phyloP scores from a whole-genome alignment of 1,140 invertebrate genomes.

The Panulirus ornatus region DNA sequence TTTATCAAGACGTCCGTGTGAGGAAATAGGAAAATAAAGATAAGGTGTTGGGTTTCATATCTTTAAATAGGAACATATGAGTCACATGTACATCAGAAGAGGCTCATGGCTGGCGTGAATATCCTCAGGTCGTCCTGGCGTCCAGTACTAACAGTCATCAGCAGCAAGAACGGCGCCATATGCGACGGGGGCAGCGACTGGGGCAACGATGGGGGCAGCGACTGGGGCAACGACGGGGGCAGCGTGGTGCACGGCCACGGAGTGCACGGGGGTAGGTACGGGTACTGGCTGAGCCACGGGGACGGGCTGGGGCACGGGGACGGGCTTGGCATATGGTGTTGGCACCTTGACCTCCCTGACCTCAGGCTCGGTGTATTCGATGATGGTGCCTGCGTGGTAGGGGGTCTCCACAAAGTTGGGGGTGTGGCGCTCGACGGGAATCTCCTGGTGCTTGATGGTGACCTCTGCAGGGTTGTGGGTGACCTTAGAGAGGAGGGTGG shows the following conservation, averaged over 20 bases:
- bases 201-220: background rate
- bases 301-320: constrained; percentile 28
- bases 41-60: background rate
- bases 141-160: background rate
- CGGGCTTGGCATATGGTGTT: constrained; percentile 44
- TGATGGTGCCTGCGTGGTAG: constrained; percentile 64
- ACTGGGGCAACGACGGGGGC: too few species aligned
- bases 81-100: constrained; percentile 38
- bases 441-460: constrained; percentile 47
- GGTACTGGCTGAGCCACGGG: constrained; percentile 42
- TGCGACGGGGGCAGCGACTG: background rate
- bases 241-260: constrained; percentile 11
- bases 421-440: constrained; percentile 40
- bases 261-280: constrained; percentile 19
- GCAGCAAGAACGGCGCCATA: constrained; percentile 4
- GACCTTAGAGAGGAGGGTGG: constrained; percentile 51
- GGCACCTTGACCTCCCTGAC: constrained; percentile 49
- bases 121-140: background rate
- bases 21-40: too few species aligned
- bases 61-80: background rate
- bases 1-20: too few species aligned
- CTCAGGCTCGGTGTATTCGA: constrained; percentile 41
- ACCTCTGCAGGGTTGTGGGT: constrained; percentile 35
- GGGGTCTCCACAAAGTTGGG: constrained; percentile 56
- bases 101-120: constrained; percentile 40